Percentiles rank a stretch among this genome's conserved stretches.
Evolutionary conservation across 2,797 vertebrate species (phyloP).

Genomic region (Synaphobranchus kaupii): DNA sequence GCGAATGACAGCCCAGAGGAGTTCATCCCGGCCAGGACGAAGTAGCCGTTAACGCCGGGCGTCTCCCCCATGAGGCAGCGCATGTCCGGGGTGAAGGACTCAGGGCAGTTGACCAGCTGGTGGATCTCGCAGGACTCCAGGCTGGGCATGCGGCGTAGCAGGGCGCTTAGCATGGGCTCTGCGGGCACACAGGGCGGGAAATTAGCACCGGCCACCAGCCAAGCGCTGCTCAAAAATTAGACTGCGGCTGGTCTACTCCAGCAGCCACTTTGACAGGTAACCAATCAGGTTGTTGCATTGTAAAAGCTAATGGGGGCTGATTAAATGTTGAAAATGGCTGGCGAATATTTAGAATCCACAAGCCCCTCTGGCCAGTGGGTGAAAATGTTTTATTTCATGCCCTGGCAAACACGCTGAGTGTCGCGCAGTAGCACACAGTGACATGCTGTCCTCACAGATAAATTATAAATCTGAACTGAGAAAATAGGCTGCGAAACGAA

Average conservation of each 20-base stretch:
- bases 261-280: too few relatives aligned
- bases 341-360: too few relatives aligned
- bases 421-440: background rate
- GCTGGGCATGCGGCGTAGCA: slow-evolving; percentile 87
- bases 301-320: too few relatives aligned
- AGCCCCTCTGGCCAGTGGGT: too few relatives aligned
- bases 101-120: slow-evolving; percentile 93
- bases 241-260: too few relatives aligned
- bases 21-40: slow-evolving; percentile 94
- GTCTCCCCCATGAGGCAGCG: slow-evolving; percentile 95
- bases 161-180: slow-evolving; percentile 89
- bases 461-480: background rate
- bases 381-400: too few relatives aligned
- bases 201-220: too few relatives aligned
- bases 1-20: slow-evolving; percentile 89
- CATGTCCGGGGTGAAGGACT: slow-evolving; percentile 97
- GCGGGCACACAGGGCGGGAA: slow-evolving; percentile 1
- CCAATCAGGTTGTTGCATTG: too few relatives aligned
- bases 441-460: background rate
- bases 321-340: too few relatives aligned
- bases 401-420: too few relatives aligned
- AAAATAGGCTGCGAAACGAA: background rate
- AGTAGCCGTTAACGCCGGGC: slow-evolving; percentile 82
- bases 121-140: slow-evolving; percentile 88
- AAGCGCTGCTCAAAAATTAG: too few relatives aligned